These are phyloP conservation scores for Paramormyrops hopkinsi DNA, from an alignment of 2,797 vertebrate species.

Conservation along the genomic window DNA sequence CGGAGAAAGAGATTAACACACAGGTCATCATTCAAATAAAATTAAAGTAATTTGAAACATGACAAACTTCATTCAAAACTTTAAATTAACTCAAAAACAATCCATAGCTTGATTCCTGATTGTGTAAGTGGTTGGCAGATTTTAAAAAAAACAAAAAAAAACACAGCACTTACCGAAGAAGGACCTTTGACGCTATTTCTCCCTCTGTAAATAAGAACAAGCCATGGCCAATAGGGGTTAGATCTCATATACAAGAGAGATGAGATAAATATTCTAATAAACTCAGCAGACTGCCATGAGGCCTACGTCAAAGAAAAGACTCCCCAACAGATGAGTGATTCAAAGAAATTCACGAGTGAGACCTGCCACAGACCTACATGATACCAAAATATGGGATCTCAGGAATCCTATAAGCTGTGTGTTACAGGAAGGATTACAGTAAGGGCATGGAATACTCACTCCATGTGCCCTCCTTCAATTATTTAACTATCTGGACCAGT, in stretches of 20 bases:
- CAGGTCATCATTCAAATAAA: not conserved
- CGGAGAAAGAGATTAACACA: conserved; percentile 20
- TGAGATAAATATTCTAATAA: not conserved
- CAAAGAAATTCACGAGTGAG: not conserved
- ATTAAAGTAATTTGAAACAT: not conserved
- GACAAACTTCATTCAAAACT: not conserved
- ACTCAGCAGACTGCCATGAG: not conserved
- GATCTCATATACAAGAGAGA: not conserved
- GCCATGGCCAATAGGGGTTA: not conserved
- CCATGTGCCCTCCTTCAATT: not conserved
- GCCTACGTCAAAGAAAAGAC: not conserved
- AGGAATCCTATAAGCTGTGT: not conserved
- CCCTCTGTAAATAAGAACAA: conserved; percentile 69
- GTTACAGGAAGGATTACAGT: not conserved
- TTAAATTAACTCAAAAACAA: not conserved
- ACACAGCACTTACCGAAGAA: conserved; percentile 72
- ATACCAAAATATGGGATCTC: not conserved
- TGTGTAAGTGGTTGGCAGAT: not conserved
- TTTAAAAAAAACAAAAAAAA: not conserved
- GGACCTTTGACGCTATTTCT: conserved; percentile 89
- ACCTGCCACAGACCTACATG: not conserved
- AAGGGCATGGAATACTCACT: not conserved
- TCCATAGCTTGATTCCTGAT: not conserved
- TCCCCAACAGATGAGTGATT: not conserved
- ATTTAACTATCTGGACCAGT: not conserved